These are phyloP conservation scores for Leptura quadrifasciata DNA, from an alignment of 2,888 invertebrate genomes.

Conservation along the genomic window DNA sequence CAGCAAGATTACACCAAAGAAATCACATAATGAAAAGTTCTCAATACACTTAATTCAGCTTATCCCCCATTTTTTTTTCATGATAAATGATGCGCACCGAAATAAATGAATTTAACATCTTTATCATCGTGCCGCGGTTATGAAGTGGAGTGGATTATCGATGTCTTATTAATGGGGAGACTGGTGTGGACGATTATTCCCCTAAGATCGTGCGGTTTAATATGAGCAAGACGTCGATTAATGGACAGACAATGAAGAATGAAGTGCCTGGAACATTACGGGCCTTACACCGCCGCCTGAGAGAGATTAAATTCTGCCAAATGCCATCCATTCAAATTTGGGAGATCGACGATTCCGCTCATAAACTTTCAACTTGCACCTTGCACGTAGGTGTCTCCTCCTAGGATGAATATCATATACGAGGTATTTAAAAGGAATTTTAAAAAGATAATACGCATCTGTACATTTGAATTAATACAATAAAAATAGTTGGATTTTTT, in stretches of 20 bases:
- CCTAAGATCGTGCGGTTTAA: constrained; percentile 39
- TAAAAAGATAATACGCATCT: no score
- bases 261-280: constrained; percentile 25
- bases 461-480: not conserved
- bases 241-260: constrained; percentile 49
- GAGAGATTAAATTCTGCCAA: constrained; percentile 38
- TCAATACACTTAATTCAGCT: constrained; percentile 14
- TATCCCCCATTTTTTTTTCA: constrained; percentile 41
- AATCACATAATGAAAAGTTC: constrained; percentile 6
- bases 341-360: constrained; percentile 19
- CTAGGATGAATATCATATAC: not conserved
- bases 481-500: not conserved
- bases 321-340: constrained; percentile 32
- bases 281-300: constrained; percentile 18
- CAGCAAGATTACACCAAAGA: not conserved
- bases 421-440: constrained; percentile 5
- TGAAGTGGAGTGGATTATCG: constrained; percentile 33
- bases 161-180: constrained; percentile 39
- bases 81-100: constrained; percentile 49
- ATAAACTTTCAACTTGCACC: constrained; percentile 26
- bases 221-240: constrained; percentile 47
- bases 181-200: constrained; percentile 28
- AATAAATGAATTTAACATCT: constrained; percentile 50
- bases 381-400: not conserved
- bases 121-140: constrained; percentile 42